These are phyloP conservation scores for Atta texana DNA, from an alignment of 1,140 invertebrate species.

Conservation along the genomic window DNA sequence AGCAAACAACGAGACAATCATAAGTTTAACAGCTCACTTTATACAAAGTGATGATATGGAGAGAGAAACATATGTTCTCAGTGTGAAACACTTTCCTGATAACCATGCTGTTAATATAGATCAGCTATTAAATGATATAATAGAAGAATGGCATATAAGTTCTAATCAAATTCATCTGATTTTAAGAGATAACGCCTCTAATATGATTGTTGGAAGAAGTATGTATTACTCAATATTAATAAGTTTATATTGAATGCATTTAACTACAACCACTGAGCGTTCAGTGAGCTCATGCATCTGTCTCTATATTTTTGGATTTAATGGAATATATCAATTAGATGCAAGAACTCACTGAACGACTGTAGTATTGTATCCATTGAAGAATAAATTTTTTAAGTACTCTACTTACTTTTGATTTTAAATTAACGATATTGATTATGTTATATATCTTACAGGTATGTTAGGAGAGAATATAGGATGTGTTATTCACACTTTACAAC, in stretches of 20 bases:
- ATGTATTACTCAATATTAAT: background rate
- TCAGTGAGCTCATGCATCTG: no score
- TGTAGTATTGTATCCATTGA: no score
- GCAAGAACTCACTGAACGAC: no score
- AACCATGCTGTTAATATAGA: slow-evolving; percentile 43
- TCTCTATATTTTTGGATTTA: no score
- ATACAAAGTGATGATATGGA: slow-evolving; percentile 24
- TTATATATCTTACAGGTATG: background rate
- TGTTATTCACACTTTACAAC: slow-evolving; percentile 25
- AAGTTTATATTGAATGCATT: no score
- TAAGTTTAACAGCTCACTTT: slow-evolving; percentile 49
- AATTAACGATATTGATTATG: background rate
- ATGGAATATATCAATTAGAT: no score
- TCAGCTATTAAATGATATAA: slow-evolving; percentile 37
- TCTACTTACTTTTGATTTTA: no score
- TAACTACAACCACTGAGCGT: no score
- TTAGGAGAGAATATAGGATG: slow-evolving; percentile 17
- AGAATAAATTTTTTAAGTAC: no score
- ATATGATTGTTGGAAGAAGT: slow-evolving; percentile 29
- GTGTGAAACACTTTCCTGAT: slow-evolving; percentile 37
- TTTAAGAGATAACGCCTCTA: slow-evolving; percentile 39
- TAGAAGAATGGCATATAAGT: slow-evolving; percentile 46
- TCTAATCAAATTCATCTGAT: slow-evolving; percentile 39
- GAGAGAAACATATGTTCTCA: slow-evolving; percentile 35
- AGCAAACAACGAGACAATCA: slow-evolving; percentile 45